Evolutionary conservation across 2,113 vertebrate species (phyloP).

Genomic region (Donacobius atricapilla): DNA sequence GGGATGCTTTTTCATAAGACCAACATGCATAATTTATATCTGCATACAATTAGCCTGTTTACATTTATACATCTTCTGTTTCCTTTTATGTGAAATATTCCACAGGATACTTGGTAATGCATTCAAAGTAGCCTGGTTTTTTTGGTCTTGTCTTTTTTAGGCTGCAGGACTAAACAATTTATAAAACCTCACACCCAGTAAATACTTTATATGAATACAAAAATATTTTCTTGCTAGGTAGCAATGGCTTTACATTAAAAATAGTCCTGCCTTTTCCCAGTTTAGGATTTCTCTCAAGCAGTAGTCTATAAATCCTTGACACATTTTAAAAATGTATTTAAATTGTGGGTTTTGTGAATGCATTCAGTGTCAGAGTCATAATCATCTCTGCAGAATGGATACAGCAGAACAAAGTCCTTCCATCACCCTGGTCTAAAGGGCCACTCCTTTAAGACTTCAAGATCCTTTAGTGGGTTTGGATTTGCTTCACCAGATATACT

Average conservation of each 20-base stretch:
- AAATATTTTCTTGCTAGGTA: conserved; percentile 67
- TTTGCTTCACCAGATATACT: not conserved
- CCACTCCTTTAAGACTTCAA: not conserved
- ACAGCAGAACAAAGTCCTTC: not conserved
- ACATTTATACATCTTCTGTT: conserved; percentile 79
- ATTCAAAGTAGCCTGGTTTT: conserved; percentile 69
- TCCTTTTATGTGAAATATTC: conserved; percentile 80
- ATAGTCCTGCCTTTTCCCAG: conserved; percentile 5
- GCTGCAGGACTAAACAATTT: conserved; percentile 73
- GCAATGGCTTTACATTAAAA: conserved; percentile 61
- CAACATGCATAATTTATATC: conserved; percentile 85
- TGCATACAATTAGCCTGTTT: conserved; percentile 87
- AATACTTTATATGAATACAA: conserved; percentile 76
- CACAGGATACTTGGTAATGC: conserved; percentile 74
- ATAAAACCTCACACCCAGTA: conserved; percentile 77
- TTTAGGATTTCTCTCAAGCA: not conserved
- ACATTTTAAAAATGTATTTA: conserved; percentile 6
- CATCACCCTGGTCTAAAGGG: not conserved
- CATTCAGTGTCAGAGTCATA: not conserved
- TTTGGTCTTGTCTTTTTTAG: not conserved
- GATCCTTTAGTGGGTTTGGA: not conserved
- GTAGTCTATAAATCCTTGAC: conserved; percentile 20
- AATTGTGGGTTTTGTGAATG: not conserved
- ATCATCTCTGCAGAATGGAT: not conserved
- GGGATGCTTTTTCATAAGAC: conserved; percentile 79